These are phyloP conservation scores for Catharus ustulatus DNA, from an alignment of 2,797 vertebrate genomes.

Conservation along the genomic window DNA sequence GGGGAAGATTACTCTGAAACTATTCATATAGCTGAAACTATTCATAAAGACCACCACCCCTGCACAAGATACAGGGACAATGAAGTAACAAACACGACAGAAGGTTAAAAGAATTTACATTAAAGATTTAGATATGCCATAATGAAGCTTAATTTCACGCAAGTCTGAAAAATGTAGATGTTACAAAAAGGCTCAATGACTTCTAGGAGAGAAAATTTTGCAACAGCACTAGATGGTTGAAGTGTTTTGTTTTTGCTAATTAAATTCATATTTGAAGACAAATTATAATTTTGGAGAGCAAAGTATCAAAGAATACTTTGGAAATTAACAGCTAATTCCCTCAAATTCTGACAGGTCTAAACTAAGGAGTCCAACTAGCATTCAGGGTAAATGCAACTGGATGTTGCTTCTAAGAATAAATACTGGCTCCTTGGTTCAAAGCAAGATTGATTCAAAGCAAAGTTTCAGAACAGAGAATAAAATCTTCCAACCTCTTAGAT, in stretches of 20 bases:
- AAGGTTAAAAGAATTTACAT: not conserved
- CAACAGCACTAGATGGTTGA: not conserved
- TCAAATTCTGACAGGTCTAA: not conserved
- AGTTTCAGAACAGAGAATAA: not conserved
- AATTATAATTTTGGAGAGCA: not conserved
- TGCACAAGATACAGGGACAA: not conserved
- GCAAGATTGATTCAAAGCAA: not conserved
- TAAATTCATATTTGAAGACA: not conserved
- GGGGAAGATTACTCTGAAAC: not conserved
- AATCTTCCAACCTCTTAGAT: not conserved
- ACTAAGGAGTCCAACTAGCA: not conserved
- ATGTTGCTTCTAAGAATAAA: not conserved
- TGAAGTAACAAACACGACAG: not conserved
- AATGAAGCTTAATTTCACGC: not conserved
- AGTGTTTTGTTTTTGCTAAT: not conserved
- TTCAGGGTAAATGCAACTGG: not conserved
- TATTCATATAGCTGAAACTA: not conserved
- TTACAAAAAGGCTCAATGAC: not conserved
- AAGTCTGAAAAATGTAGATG: not conserved
- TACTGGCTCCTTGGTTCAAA: not conserved
- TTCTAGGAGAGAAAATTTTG: not conserved
- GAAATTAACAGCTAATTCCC: not conserved
- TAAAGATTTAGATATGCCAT: not conserved
- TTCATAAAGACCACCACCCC: fast-evolving
- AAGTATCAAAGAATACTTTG: not conserved